phyloP scores from a whole-genome alignment of 2,888 invertebrate species.

The Onchidella celtica region DNA sequence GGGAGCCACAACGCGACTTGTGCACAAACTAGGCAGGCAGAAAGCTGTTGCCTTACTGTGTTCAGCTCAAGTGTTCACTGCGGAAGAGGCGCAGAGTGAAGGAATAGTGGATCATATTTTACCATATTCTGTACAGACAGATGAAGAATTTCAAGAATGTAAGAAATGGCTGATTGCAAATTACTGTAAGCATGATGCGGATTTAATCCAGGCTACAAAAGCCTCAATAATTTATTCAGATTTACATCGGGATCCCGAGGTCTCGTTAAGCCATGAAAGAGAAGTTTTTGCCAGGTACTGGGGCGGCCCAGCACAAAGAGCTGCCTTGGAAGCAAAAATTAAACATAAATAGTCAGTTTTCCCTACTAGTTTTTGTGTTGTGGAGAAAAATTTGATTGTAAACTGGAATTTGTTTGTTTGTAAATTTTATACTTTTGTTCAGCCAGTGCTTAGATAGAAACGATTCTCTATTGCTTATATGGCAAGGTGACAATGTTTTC shows the following conservation, averaged over 20 bases:
- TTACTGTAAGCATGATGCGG: conserved; percentile 36
- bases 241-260: conserved; percentile 1
- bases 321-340: conserved; percentile 45
- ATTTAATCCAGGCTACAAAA: conserved; percentile 36
- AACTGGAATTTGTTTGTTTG: no score
- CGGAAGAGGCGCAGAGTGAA: conserved; percentile 77
- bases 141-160: conserved; percentile 30
- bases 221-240: conserved; percentile 21
- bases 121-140: conserved; percentile 38
- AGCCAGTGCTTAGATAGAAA: no score
- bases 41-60: conserved; percentile 80
- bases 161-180: conserved; percentile 39
- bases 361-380: no score
- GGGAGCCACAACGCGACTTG: conserved; percentile 81
- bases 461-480: no score
- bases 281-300: conserved; percentile 44
- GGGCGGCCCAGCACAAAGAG: conserved; percentile 48
- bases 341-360: conserved; percentile 44
- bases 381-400: no score
- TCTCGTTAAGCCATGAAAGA: conserved; percentile 32
- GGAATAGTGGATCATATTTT: conserved; percentile 80
- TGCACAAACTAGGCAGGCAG: conserved; percentile 79
- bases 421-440: no score
- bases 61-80: conserved; percentile 71
- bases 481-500: no score